Percentiles rank a stretch among this genome's conserved stretches.
Conservation (phyloP, 2,797 vertebrate species). For the Bufotes viridis region DNA sequence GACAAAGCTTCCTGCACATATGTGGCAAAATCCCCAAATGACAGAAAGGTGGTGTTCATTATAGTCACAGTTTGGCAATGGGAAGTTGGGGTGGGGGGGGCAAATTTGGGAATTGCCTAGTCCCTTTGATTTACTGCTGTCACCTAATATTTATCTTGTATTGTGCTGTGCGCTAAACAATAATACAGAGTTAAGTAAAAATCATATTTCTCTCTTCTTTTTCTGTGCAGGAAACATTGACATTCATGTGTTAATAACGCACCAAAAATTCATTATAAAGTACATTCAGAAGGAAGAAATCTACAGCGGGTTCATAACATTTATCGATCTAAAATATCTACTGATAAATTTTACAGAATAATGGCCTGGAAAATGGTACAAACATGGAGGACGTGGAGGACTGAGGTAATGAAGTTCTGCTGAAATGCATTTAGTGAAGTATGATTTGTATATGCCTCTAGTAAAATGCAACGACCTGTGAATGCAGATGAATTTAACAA, state of each 20-base stretch:
- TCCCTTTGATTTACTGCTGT: too few relatives aligned
- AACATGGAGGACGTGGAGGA: conserved; percentile 32
- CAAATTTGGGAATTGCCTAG: too few relatives aligned
- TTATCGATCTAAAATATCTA: conserved; percentile 53
- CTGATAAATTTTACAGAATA: conserved; percentile 44
- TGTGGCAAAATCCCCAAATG: too few relatives aligned
- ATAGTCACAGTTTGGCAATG: too few relatives aligned
- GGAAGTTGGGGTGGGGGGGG: too few relatives aligned
- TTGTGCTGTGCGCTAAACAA: too few relatives aligned
- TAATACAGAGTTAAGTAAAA: too few relatives aligned
- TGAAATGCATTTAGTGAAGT: conserved; percentile 24
- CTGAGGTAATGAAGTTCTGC: conserved; percentile 45
- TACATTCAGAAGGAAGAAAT: not conserved
- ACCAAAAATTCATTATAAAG: conserved; percentile 27
- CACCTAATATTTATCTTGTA: too few relatives aligned
- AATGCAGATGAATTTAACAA: conserved; percentile 37
- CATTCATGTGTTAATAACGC: conserved; percentile 3
- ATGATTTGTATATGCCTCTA: conserved; percentile 49
- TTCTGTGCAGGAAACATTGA: not conserved
- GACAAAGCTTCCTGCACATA: too few relatives aligned
- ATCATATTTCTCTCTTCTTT: not conserved
- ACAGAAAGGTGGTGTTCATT: too few relatives aligned
- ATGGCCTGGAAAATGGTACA: conserved; percentile 38
- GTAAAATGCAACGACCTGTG: conserved; percentile 46
- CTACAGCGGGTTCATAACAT: conserved; percentile 41